Evolutionary conservation across 2,888 invertebrate species (phyloP).

Genomic region (Drosophila borborema): DNA sequence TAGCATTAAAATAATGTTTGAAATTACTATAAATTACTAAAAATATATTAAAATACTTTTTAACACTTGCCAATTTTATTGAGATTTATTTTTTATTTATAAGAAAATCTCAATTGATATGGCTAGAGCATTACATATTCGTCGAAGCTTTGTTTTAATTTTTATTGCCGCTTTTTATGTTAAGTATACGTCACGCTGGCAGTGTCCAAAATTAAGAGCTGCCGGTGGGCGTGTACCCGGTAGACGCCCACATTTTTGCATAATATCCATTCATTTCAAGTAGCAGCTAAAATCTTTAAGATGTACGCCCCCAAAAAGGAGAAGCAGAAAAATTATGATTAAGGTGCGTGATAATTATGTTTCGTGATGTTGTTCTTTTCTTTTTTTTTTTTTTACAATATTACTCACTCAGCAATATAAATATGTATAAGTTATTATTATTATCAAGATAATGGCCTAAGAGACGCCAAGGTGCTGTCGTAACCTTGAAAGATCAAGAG

Average conservation of each 20-base stretch:
- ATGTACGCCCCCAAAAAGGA: conserved; percentile 15
- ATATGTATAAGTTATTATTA: conserved; percentile 48
- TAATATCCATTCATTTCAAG: conserved; percentile 47
- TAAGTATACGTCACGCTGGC: conserved; percentile 45
- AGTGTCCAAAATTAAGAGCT: conserved; percentile 26
- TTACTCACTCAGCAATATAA: conserved; percentile 22
- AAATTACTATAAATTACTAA: no score
- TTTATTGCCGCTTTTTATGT: conserved; percentile 6
- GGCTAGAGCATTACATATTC: conserved; percentile 4
- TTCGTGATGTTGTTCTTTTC: conserved; percentile 55
- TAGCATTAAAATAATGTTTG: background rate
- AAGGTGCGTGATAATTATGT: conserved; percentile 64
- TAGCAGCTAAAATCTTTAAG: conserved; percentile 27
- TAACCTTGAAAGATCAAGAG: conserved; percentile 77
- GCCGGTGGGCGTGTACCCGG: conserved; percentile 32
- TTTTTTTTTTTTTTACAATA: conserved; percentile 36
- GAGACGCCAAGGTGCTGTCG: conserved; percentile 42
- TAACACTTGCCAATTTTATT: background rate
- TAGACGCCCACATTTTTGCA: conserved; percentile 54
- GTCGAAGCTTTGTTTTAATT: background rate
- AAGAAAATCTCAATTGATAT: background rate
- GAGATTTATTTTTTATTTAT: background rate
- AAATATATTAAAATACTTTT: background rate
- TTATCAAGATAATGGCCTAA: conserved; percentile 70
- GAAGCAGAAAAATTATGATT: conserved; percentile 22